Base-by-base conservation (phyloP, 2,888 invertebrate species). In the Desoria tigrina region DNA sequence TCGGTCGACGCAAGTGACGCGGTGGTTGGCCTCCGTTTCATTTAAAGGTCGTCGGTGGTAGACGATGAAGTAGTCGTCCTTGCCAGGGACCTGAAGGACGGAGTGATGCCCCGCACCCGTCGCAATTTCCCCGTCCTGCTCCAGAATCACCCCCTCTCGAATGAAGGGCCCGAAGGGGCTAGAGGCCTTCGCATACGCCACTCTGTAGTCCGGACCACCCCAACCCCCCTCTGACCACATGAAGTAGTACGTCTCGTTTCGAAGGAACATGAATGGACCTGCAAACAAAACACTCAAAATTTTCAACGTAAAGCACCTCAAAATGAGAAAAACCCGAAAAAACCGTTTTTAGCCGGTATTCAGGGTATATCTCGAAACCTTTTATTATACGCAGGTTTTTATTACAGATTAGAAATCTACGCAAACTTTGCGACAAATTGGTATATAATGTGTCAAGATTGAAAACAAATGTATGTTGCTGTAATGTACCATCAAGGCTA, bases 81-180 rank as follows among this genome's bases (percentile, higher is more conserved):
- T 32, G 1, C 65, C 59, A 2, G 69, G 71, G 2, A 68, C 64
- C 11, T 71, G 62, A 11, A 73, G 62, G 1, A 73, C 69, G 16
- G 68, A 68, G 23, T 73, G 69, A 62, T 73, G 73, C 11, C 73
- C 73, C 0, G 73, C 73, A 11, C 73, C 73, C 6, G 65, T 73
- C 9, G 63, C 73, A 42, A 73, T 61, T 6, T 54, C 45, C 1
- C 58, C 53, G 58, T 73, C 73, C 37, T 69, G 71, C 50, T 73
- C 69, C 21, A 73, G 45, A 61, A 73, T 71, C 0, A 58, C 64
- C 4, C 37, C 66, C 11, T 64, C 50, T 24, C 73, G 16, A 9
- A 53, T 23, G 42, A 69, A 73, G 9, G 71, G 69, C 0, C 73
- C 71, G 16, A 66, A 65, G 0, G 64, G 50, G 11, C 68, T 61